These are phyloP conservation scores for Scytalopus superciliaris DNA, from an alignment of 2,113 vertebrate genomes.

Conservation along the genomic window DNA sequence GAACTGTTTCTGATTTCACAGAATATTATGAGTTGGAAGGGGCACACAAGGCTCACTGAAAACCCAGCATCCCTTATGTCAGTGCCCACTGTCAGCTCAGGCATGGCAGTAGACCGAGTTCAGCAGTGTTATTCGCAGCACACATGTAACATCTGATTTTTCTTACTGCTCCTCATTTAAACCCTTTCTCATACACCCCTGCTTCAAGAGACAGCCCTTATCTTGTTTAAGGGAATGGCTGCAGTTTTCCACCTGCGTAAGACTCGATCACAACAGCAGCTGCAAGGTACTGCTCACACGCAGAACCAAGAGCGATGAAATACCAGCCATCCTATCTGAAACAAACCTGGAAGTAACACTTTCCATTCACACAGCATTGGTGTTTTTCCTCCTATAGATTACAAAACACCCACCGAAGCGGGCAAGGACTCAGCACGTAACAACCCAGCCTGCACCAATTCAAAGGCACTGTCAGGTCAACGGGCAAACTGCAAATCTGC, in stretches of 20 bases:
- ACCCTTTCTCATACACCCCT: not conserved
- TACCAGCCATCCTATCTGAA: not conserved
- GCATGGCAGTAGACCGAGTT: not conserved
- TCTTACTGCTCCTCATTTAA: not conserved
- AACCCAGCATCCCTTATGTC: not conserved
- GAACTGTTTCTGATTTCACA: not conserved
- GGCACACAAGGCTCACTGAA: not conserved
- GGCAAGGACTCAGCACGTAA: not conserved
- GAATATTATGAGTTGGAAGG: not conserved
- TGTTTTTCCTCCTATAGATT: not conserved
- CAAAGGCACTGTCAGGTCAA: not conserved
- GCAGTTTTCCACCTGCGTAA: not conserved
- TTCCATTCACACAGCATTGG: not conserved
- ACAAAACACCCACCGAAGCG: not conserved
- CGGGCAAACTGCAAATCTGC: accelerated
- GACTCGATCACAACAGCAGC: not conserved
- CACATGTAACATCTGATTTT: not conserved
- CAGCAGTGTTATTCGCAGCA: not conserved
- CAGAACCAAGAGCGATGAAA: not conserved
- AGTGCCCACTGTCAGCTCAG: not conserved
- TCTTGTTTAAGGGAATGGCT: not conserved
- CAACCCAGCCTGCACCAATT: not conserved
- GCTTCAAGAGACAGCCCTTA: not conserved
- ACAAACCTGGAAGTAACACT: not conserved
- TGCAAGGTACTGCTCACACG: not conserved